Base-by-base conservation (phyloP, 2,797 vertebrate species). In the Iguana delicatissima region DNA sequence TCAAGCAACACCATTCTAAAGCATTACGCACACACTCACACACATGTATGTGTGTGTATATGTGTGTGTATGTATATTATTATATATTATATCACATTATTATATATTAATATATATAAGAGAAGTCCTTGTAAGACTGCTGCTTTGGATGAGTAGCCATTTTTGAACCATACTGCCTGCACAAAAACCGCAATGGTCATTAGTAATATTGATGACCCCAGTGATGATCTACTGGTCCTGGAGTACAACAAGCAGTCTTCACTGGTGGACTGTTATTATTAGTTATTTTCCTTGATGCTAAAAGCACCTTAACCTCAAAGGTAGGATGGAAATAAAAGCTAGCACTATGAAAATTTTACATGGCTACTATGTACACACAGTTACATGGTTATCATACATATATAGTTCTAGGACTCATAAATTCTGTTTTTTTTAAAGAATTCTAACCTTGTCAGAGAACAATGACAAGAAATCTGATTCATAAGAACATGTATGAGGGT, bases 51-150 rank as follows among this genome's bases (percentile, higher is more conserved):
- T 52, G 52, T 52, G 52, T 10, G 8, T 52, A 52, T 52, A 46
- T 4, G 42, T 46, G 42, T 46, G 42, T 46, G 42, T 46, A 46
- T 46, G 42, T 46, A 46, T 46, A 46, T 46, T 46, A 46, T 46
- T 46, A 46, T 46, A 3, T 46, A 46, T 46, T 46, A 46, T 4
- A 46, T 46, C 42, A 46, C 4, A 46, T 46, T 46, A 46, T 46
- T 46, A 46, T 46, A 46, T 46, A 46, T 46, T 46, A 46, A 46
- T 46, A 46, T 52, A 87, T 76, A 46, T 42, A 79, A n/a, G 57
- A 80, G 81, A 86, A 83, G 69, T 80, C 92, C 55, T 94, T 90
- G 55, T 88, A 93, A 82, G 93, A 93, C 2, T 90, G 92, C 91
- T 93, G 92, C 81, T 93, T 86, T 86, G 84, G 64, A 67, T 80